These are phyloP conservation scores for Syngnathus rostellatus DNA, from an alignment of 2,797 vertebrate species.

Conservation along the genomic window DNA sequence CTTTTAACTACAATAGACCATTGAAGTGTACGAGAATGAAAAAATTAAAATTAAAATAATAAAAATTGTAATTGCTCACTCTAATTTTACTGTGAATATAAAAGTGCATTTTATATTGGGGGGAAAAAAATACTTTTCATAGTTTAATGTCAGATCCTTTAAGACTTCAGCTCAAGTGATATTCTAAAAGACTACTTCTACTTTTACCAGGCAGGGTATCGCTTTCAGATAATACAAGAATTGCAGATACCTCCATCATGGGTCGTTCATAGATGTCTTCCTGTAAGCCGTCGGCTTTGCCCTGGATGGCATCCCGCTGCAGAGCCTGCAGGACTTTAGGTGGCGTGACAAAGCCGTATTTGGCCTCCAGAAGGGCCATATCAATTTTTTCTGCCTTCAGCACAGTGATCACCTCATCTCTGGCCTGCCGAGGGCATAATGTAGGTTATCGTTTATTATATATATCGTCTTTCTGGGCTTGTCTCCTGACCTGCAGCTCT, in stretches of 20 bases:
- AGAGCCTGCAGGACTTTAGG: slow-evolving; percentile 88
- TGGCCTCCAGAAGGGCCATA: slow-evolving; percentile 86
- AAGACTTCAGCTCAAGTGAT: background rate
- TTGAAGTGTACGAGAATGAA: too few species aligned
- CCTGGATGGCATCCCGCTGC: slow-evolving; percentile 87
- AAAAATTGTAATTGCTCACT: too few species aligned
- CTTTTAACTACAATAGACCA: too few species aligned
- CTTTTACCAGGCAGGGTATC: background rate
- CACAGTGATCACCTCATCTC: slow-evolving; percentile 94
- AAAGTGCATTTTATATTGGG: too few species aligned
- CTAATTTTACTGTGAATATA: too few species aligned
- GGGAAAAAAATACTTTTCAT: background rate
- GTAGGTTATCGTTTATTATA: too few species aligned
- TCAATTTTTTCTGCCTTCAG: slow-evolving; percentile 95
- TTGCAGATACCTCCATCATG: slow-evolving; percentile 81
- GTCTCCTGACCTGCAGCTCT: slow-evolving; percentile 81
- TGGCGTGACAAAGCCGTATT: slow-evolving; percentile 92
- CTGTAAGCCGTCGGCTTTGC: slow-evolving; percentile 72
- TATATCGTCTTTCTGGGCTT: background rate
- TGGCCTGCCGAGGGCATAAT: slow-evolving; percentile 68
- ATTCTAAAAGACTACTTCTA: background rate
- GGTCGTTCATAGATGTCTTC: slow-evolving; percentile 95
- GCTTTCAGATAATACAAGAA: background rate
- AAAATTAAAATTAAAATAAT: too few species aligned
- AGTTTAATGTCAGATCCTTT: background rate